phyloP scores from a whole-genome alignment of 2,113 vertebrate species.

The Macquaria australasica region DNA sequence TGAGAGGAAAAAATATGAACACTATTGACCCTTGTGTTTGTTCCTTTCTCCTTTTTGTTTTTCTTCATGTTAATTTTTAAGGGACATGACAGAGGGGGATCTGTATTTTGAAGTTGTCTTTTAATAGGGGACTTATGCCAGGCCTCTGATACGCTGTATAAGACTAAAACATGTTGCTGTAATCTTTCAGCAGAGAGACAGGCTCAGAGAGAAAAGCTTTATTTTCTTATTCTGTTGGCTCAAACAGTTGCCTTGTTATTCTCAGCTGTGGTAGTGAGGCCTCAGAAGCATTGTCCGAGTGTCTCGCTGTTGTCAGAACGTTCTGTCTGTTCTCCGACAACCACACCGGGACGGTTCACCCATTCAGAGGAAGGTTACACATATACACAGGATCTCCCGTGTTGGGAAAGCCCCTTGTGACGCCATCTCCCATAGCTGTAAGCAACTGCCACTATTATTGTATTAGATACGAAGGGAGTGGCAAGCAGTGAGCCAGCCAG shows the following conservation, averaged over 20 bases:
- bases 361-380: slow-evolving; percentile 53
- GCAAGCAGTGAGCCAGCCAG: slow-evolving; percentile 12
- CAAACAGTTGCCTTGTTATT: slow-evolving; percentile 66
- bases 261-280: slow-evolving; percentile 54
- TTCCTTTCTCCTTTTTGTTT: slow-evolving; percentile 21
- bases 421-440: slow-evolving; percentile 48
- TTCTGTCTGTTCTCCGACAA: slow-evolving; percentile 35
- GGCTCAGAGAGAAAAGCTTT: slow-evolving; percentile 38
- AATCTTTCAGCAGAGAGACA: slow-evolving; percentile 40
- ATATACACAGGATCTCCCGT: slow-evolving; percentile 66
- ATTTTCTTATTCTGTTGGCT: slow-evolving; percentile 44
- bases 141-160: slow-evolving; percentile 8
- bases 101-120: slow-evolving; percentile 23
- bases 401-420: slow-evolving; percentile 74
- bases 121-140: slow-evolving; percentile 5
- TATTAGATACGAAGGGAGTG: slow-evolving; percentile 71
- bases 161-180: slow-evolving; percentile 36
- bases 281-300: slow-evolving; percentile 50
- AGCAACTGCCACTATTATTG: slow-evolving; percentile 70
- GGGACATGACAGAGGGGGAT: slow-evolving; percentile 17
- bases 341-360: slow-evolving; percentile 19
- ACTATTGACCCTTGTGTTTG: slow-evolving; percentile 24
- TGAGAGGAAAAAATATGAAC: slow-evolving; percentile 27
- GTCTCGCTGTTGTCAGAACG: slow-evolving; percentile 18
- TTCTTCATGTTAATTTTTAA: background rate